Evolutionary conservation across 92 coral and sea anemone genomes (phyloP).

Genomic region (Umimayanthus chanpuru): DNA sequence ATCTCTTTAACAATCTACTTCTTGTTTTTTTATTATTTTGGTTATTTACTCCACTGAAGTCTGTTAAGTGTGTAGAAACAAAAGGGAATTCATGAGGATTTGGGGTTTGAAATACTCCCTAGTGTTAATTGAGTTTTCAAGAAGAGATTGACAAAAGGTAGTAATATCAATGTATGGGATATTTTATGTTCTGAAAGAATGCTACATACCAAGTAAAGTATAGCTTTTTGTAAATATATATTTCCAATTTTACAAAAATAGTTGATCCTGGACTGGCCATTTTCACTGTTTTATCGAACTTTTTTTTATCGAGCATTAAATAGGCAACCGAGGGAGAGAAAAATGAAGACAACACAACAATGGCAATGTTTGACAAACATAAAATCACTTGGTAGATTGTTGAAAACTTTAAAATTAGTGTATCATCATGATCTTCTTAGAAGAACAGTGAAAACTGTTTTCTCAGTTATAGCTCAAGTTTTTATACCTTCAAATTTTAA

Average conservation of each 20-base stretch:
- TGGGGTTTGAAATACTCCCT: not conserved
- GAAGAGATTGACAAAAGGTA: conserved; percentile 45
- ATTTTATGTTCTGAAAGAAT: conserved; percentile 24
- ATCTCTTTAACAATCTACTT: conserved; percentile 20
- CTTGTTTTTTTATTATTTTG: conserved; percentile 8
- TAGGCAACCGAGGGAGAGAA: conserved; percentile 32
- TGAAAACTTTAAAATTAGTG: not conserved
- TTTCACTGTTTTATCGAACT: conserved; percentile 1
- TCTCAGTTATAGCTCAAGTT: conserved; percentile 37
- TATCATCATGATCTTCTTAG: conserved; percentile 36
- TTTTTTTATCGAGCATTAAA: conserved; percentile 25
- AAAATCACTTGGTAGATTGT: conserved; percentile 54
- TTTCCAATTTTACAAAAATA: not conserved
- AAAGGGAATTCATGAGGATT: not conserved
- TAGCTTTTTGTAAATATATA: conserved; percentile 18
- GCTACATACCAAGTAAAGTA: not conserved
- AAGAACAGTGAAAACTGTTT: conserved; percentile 32
- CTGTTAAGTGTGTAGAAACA: conserved; percentile 32
- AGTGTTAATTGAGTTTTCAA: conserved; percentile 50
- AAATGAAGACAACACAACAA: conserved; percentile 39
- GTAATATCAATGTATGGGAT: conserved; percentile 17
- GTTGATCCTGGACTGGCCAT: not conserved
- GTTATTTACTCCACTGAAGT: conserved; percentile 30
- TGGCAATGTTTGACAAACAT: conserved; percentile 81
- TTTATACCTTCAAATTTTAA: conserved; percentile 6